Conservation (phyloP, 2,888 invertebrate species). For the Hydriomena furcata region DNA sequence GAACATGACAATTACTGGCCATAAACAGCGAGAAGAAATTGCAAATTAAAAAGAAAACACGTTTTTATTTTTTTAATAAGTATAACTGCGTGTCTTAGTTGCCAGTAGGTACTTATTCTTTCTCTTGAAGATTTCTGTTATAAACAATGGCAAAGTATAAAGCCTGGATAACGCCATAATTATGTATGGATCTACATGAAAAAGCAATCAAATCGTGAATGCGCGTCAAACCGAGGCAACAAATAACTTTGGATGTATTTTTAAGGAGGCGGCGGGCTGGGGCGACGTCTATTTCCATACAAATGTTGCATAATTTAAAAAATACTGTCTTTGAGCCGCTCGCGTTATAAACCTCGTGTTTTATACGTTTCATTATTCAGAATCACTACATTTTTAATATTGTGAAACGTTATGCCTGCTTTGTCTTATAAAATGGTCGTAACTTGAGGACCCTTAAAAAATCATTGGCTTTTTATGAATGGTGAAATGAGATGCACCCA, state of each 20-base stretch:
- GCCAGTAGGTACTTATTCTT: background rate
- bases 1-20: no score
- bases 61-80: no score
- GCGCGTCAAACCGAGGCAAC: constrained; percentile 70
- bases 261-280: constrained; percentile 64
- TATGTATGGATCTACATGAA: constrained; percentile 67
- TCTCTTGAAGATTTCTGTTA: background rate
- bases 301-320: constrained; percentile 82
- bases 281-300: constrained; percentile 77
- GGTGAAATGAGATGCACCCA: constrained; percentile 1
- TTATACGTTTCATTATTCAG: constrained; percentile 46
- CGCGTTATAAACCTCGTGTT: constrained; percentile 63
- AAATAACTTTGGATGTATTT: constrained; percentile 74
- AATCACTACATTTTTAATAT: constrained; percentile 21
- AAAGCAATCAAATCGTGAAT: constrained; percentile 75
- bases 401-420: constrained; percentile 8
- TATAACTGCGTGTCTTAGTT: no score
- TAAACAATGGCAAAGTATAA: constrained; percentile 20
- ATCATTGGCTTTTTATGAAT: constrained; percentile 14
- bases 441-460: constrained; percentile 11
- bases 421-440: constrained; percentile 14
- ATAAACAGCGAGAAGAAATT: no score
- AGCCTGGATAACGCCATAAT: constrained; percentile 44
- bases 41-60: no score
- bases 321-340: constrained; percentile 54